Evolutionary conservation across 2,888 invertebrate species (phyloP).

Genomic region (Troides helena): DNA sequence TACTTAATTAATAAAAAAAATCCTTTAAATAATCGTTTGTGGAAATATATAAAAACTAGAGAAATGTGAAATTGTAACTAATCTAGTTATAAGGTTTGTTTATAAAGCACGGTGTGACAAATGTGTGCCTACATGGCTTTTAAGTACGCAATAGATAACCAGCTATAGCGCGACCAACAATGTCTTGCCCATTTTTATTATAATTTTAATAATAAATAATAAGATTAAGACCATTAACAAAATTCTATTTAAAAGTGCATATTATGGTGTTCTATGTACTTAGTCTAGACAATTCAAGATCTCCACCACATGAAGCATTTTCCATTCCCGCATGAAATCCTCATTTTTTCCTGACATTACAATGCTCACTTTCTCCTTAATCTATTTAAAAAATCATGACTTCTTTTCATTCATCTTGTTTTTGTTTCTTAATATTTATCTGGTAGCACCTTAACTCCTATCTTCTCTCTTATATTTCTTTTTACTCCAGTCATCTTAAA

Average conservation of each 20-base stretch:
- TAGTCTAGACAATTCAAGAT: not conserved
- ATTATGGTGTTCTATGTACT: not conserved
- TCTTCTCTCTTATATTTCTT: too few relatives aligned
- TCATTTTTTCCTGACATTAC: not conserved
- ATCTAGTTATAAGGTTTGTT: not conserved
- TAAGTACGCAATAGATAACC: conserved; percentile 37
- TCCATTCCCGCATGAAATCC: not conserved
- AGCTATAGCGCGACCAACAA: conserved; percentile 68
- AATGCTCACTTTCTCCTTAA: not conserved
- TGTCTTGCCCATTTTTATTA: conserved; percentile 57
- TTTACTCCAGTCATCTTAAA: too few relatives aligned
- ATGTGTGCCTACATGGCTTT: not conserved
- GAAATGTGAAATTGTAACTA: not conserved
- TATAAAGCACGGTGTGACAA: not conserved
- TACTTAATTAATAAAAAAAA: not conserved
- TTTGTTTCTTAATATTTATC: too few relatives aligned
- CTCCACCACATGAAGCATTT: not conserved
- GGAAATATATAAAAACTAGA: not conserved
- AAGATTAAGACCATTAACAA: not conserved
- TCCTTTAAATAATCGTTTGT: not conserved
- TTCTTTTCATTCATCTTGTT: too few relatives aligned
- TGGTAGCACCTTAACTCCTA: too few relatives aligned
- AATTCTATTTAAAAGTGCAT: not conserved
- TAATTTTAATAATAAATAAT: conserved; percentile 4
- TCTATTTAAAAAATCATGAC: too few relatives aligned